Percentiles rank a stretch among this genome's conserved stretches.
Conservation (phyloP, 2,888 invertebrate species). For the Odontomyia ornata region DNA sequence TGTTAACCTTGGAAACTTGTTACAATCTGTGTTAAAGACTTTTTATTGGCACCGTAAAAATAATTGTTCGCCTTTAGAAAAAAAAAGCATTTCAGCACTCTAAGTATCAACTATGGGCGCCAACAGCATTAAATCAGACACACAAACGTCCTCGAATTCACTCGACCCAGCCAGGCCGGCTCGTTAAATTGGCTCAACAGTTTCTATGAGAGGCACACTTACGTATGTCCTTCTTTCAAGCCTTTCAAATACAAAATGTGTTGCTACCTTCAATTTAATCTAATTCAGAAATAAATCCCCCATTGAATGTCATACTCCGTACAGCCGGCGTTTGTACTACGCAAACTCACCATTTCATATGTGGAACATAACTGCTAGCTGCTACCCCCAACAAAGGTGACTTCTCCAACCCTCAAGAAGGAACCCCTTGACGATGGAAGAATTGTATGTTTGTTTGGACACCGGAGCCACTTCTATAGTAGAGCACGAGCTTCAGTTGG, state of each 20-base stretch:
- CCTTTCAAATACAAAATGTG: slow-evolving; percentile 22
- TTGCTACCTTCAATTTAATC: background rate
- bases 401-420: slow-evolving; percentile 8
- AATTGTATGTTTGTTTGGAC: slow-evolving; percentile 41
- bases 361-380: slow-evolving; percentile 35
- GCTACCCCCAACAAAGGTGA: slow-evolving; percentile 20
- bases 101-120: too few species aligned
- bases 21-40: too few species aligned
- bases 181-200: too few species aligned
- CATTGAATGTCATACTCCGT: background rate
- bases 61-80: too few species aligned
- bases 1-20: too few species aligned
- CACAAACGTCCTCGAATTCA: too few species aligned
- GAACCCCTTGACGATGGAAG: slow-evolving; percentile 12
- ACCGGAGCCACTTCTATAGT: slow-evolving; percentile 56
- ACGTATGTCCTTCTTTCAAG: slow-evolving; percentile 13
- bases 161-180: too few species aligned
- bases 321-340: slow-evolving; percentile 17
- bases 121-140: too few species aligned
- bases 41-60: too few species aligned
- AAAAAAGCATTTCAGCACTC: too few species aligned
- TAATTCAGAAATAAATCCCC: background rate
- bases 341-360: slow-evolving; percentile 47
- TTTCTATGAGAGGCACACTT: too few species aligned
- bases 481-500: slow-evolving; percentile 64